These are phyloP conservation scores for Zaprionus bogoriensis DNA, from an alignment of 2,888 invertebrate species.

Conservation along the genomic window DNA sequence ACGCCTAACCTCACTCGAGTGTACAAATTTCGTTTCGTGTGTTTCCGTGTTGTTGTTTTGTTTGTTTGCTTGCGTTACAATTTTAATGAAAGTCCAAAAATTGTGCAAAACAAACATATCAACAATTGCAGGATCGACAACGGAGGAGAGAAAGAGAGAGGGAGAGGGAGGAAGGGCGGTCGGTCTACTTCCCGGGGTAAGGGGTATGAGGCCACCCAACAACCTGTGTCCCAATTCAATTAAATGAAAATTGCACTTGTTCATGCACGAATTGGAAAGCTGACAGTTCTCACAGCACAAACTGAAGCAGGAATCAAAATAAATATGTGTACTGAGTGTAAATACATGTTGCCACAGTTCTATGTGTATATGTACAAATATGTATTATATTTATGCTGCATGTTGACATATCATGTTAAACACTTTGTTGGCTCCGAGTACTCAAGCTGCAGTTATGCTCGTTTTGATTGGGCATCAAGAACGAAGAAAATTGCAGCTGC, in stretches of 20 bases:
- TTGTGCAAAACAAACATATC: constrained; percentile 36
- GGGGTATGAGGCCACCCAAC: no score
- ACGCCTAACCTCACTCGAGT: constrained; percentile 6
- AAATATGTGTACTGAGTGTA: background rate
- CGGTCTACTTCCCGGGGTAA: no score
- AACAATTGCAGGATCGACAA: background rate
- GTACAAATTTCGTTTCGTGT: constrained; percentile 6
- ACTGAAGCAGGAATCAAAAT: background rate
- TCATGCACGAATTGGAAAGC: constrained; percentile 22
- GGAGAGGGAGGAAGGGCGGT: background rate
- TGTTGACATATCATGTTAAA: constrained; percentile 1
- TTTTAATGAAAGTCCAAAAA: constrained; percentile 47
- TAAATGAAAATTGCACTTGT: constrained; percentile 52
- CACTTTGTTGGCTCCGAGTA: background rate
- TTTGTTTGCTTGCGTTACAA: constrained; percentile 25
- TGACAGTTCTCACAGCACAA: constrained; percentile 4
- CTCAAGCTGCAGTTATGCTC: background rate
- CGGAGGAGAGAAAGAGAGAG: background rate
- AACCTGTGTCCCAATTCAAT: constrained; percentile 51
- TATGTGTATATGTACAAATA: background rate
- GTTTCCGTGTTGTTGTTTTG: constrained; percentile 8
- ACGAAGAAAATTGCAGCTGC: background rate
- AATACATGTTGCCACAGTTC: background rate
- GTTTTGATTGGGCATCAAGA: constrained; percentile 17
- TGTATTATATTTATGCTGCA: background rate